phyloP scores from a whole-genome alignment of 2,113 vertebrate species.

The Gasterosteus aculeatus region DNA sequence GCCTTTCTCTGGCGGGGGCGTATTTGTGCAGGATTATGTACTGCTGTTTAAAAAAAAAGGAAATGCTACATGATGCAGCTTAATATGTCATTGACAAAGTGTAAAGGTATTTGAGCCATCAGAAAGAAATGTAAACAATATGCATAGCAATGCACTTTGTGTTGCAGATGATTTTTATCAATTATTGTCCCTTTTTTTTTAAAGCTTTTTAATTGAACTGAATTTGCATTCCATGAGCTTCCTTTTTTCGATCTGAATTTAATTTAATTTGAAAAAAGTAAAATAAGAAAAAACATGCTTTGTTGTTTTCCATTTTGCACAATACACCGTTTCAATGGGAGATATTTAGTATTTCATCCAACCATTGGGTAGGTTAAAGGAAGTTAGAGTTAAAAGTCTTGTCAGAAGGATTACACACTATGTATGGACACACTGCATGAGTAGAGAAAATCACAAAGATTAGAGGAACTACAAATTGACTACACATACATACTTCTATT shows the following conservation, averaged over 20 bases:
- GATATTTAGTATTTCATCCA: background rate
- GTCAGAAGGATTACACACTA: background rate
- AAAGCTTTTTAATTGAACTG: constrained; percentile 23
- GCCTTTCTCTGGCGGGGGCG: constrained; percentile 31
- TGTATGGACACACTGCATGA: background rate
- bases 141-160: constrained; percentile 23
- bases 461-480: background rate
- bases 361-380: background rate
- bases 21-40: constrained; percentile 19
- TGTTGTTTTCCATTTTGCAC: background rate
- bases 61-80: constrained; percentile 27
- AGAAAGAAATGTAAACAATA: constrained; percentile 14
- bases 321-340: background rate
- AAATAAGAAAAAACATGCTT: constrained; percentile 2
- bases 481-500: background rate
- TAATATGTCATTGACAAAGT: constrained; percentile 25
- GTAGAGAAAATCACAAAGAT: background rate
- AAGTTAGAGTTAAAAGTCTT: background rate
- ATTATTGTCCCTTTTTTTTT: constrained; percentile 32
- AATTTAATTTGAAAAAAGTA: constrained; percentile 53
- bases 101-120: constrained; percentile 14
- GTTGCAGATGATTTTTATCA: background rate
- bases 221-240: constrained; percentile 36
- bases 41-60: constrained; percentile 12
- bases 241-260: constrained; percentile 18